Conservation (phyloP, 2,888 invertebrate species). For the Plutella xylostella region DNA sequence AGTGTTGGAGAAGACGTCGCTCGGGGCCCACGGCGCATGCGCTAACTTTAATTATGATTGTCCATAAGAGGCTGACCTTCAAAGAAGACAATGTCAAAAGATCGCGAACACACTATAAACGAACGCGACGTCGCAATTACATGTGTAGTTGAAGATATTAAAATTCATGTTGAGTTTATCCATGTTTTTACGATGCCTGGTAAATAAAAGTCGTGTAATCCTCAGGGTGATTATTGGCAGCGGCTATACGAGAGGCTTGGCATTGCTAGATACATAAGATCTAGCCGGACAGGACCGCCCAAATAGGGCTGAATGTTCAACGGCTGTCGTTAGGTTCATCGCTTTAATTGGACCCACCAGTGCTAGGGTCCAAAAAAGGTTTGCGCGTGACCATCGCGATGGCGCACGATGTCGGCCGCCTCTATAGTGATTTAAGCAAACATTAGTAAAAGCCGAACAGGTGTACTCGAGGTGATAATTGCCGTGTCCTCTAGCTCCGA, state of each 20-base stretch:
- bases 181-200: too few species aligned
- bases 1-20: slow-evolving; percentile 31
- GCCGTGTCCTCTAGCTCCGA: slow-evolving; percentile 30
- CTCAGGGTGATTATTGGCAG: too few species aligned
- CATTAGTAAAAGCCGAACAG: slow-evolving; percentile 38
- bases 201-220: too few species aligned
- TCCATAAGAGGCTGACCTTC: slow-evolving; percentile 45
- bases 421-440: slow-evolving; percentile 22
- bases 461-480: slow-evolving; percentile 42
- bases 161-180: too few species aligned
- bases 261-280: slow-evolving; percentile 11
- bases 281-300: slow-evolving; percentile 17
- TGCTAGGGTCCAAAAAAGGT: slow-evolving; percentile 19
- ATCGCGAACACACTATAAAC: slow-evolving; percentile 31
- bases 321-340: slow-evolving; percentile 11
- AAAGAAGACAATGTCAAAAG: slow-evolving; percentile 30
- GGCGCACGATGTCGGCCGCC: slow-evolving; percentile 15
- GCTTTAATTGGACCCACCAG: slow-evolving; percentile 24
- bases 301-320: slow-evolving; percentile 19
- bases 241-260: background rate
- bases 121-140: slow-evolving; percentile 17
- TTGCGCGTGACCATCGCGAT: slow-evolving; percentile 22
- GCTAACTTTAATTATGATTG: slow-evolving; percentile 48
- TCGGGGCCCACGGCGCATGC: slow-evolving; percentile 21
- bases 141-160: too few species aligned